A percentile compares a stretch with the other conserved stretches of the same genome.
Conservation (phyloP, 2,113 vertebrate genomes). For the Phylloscopus trochiloides region DNA sequence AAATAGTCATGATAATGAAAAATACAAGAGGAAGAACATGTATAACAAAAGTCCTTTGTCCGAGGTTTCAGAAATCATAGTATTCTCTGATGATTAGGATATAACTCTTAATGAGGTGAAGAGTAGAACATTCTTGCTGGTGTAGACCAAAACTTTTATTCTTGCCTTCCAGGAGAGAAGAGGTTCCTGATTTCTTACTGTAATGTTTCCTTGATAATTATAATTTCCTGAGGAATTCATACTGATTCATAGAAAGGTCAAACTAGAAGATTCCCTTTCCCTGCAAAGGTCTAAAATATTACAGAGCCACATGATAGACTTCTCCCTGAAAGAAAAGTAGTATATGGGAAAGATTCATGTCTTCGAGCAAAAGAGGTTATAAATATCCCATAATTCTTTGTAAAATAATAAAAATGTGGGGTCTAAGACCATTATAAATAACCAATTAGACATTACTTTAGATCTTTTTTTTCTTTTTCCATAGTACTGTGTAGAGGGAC, state of each 20-base stretch:
- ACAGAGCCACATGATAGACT: neutral
- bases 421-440: neutral
- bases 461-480: neutral
- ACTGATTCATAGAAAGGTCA: neutral
- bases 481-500: neutral
- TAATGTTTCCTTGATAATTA: neutral
- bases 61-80: neutral
- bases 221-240: neutral
- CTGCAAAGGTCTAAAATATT: neutral
- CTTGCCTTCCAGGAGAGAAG: neutral
- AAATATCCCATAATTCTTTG: neutral
- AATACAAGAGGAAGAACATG: neutral
- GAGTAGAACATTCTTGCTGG: neutral
- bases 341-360: neutral
- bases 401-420: neutral
- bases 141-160: neutral
- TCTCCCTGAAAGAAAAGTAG: neutral
- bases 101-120: neutral
- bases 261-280: neutral
- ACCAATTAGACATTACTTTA: neutral
- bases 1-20: neutral
- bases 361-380: neutral
- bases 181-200: neutral
- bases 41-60: neutral
- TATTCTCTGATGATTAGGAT: neutral